A percentile compares a stretch with the other conserved stretches of the same genome.
These are phyloP conservation scores for Heliconius ismenius DNA, from an alignment of 2,888 invertebrate species.

Conservation along the genomic window DNA sequence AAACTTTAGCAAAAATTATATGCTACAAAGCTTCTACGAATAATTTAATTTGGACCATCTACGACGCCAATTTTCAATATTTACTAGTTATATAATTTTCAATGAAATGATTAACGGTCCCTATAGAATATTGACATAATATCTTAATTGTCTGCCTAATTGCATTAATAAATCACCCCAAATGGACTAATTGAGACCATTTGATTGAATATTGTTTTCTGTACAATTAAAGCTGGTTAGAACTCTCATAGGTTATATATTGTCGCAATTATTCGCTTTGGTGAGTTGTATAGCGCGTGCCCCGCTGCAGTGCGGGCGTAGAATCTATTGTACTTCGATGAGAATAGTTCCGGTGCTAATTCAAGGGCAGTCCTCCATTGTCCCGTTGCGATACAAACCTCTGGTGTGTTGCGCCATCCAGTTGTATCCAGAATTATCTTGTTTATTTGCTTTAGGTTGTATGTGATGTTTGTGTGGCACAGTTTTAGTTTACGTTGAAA, in stretches of 20 bases:
- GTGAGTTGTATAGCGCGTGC: slow-evolving; percentile 58
- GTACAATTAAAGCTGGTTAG: neutral
- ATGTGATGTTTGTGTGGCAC: neutral
- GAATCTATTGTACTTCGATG: slow-evolving; percentile 70
- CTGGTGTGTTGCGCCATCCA: slow-evolving; percentile 47
- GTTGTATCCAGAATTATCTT: slow-evolving; percentile 45
- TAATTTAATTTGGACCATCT: slow-evolving; percentile 27
- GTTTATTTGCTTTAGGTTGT: neutral
- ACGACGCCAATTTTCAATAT: slow-evolving; percentile 4
- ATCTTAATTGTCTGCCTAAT: slow-evolving; percentile 35
- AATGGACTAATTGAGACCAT: slow-evolving; percentile 18
- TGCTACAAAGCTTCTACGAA: neutral
- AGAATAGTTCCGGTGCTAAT: slow-evolving; percentile 76
- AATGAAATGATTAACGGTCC: slow-evolving; percentile 32
- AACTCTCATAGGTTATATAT: slow-evolving; percentile 15
- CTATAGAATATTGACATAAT: slow-evolving; percentile 34
- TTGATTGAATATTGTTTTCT: slow-evolving; percentile 12
- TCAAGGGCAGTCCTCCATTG: slow-evolving; percentile 74
- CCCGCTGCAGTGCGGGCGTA: slow-evolving; percentile 63
- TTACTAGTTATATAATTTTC: slow-evolving; percentile 27
- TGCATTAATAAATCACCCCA: slow-evolving; percentile 10
- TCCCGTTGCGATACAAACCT: slow-evolving; percentile 49
- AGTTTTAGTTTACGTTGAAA: slow-evolving; percentile 14
- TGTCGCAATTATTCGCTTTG: slow-evolving; percentile 50
- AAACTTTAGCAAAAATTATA: neutral